Base-by-base conservation (phyloP, 2,888 invertebrate species). In the Apotomis betuletana region DNA sequence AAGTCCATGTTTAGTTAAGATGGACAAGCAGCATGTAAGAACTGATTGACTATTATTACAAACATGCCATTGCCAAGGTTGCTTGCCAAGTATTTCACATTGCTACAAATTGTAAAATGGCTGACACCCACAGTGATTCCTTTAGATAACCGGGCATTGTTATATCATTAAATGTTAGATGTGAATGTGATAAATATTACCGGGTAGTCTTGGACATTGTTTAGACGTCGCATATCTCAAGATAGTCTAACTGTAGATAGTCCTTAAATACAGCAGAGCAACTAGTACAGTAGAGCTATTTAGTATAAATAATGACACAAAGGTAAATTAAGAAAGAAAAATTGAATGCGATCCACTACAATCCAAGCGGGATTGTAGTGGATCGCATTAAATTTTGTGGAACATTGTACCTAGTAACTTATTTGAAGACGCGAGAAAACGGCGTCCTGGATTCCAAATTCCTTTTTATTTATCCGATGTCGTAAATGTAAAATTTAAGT, bases 1-100 rank as follows among this genome's bases (percentile, higher is more conserved):
- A 41, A 51, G 12, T 15, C 54, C 4, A 49, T 60, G 46, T 60
- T 70, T 51, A 58, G 67, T 58, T 41, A 71, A 57, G 62, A 67
- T 57, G 57, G 67, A 58, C 70, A 64, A 63, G 70, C 54, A 49
- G 36, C 61, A 36, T 52, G 27, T 58, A 61, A 61, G 41, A 67
- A 67, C 64, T 64, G 57, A 71, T 71, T 67, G 67, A 62, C 70
- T 61, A 55, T 61, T 55, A 55, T 61, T 55, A 55, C 62, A 78
- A 77, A 77, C 79, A 74, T 81, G 79, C 78, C 81, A 82, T 75
- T 81, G 80, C 76, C 80, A 81, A 74, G 81, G 81, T 62, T 78
- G 69, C 74, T 81, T 38, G 44, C 54, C 64, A 70, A 70, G 69
- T 63, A 70, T 68, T 71, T 65, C 65, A 72, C 65, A 75, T 73